Evolutionary conservation across 1,140 invertebrate species (phyloP), one percentile per base, ranked within the genome.

Genomic region (Platyura marginata): DNA sequence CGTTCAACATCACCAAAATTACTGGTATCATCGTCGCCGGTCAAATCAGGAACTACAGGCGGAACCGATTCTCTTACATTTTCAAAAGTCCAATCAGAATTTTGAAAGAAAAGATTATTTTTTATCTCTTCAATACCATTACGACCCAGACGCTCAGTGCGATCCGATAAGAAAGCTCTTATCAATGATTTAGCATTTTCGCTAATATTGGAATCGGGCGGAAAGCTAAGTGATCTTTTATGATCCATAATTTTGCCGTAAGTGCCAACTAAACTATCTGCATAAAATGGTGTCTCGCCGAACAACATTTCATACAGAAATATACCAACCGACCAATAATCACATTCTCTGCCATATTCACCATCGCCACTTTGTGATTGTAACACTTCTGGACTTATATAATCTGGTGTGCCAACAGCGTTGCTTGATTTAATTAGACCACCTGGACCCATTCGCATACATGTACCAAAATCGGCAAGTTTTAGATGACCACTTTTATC

Each of bases 161-260:
- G 77, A 62, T 97, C 93, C 35, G 90, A 93, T 10, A 98, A 68
- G 56, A 98, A 91, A 39, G 83, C 82, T 55, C 83, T 81, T 52
- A 98, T 98, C 11, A 98, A 66, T 54, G 77, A 80, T 63, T 95
- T 95, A 4, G 93, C 91, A 55, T 87, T 77, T 45, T 76, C 74
- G 33, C 87, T 91, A 44, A 98, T 89, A 59, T 93, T 83, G 40
- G 89, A 74, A 60, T 98, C 95, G 51, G 86, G 76, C 21, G 94
- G 95, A 65, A 99, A 98, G 48, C 78, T 75, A 3, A 99, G 66
- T 13, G 92, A 91, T 57, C 94, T 96, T 60, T 91, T 82, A 59
- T 97, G 89, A 60, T 98, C 92, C 93, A 98, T 97, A 51, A 98
- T 98, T 67, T 96, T 97, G 43, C 89, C 89, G 63, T 99, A 99